Percentiles rank a stretch among this genome's conserved stretches.
phyloP scores from a whole-genome alignment of 35 echinoderm and acorn worm species.

The Apostichopus japonicus region DNA sequence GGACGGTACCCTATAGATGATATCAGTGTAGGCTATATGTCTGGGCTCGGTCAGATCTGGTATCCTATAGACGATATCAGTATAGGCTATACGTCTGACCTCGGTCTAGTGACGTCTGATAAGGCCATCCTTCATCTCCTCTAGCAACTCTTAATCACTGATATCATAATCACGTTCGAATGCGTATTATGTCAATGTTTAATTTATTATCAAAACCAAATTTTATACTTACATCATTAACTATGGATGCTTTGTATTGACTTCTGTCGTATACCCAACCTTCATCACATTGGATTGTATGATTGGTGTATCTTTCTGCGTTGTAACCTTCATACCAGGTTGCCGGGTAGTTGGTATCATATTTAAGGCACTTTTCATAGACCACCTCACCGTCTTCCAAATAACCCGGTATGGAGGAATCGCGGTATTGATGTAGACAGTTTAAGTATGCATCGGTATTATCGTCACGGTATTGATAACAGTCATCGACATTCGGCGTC shows the following conservation, averaged over 20 bases:
- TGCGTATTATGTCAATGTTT: too few relatives aligned
- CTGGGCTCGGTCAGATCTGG: too few relatives aligned
- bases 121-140: too few relatives aligned
- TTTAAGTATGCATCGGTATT: conserved; percentile 9
- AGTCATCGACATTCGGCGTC: conserved; percentile 10
- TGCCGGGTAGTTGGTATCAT: conserved; percentile 29
- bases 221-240: conserved; percentile 51
- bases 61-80: too few relatives aligned
- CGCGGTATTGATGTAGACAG: conserved; percentile 17
- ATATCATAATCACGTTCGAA: too few relatives aligned
- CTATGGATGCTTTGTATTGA: conserved; percentile 55
- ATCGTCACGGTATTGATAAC: conserved; percentile 2
- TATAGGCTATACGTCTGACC: too few relatives aligned
- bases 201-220: too few relatives aligned
- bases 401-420: conserved; percentile 41
- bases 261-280: conserved; percentile 66
- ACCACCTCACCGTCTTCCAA: conserved; percentile 12
- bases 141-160: too few relatives aligned
- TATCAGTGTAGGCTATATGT: too few relatives aligned
- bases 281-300: conserved; percentile 47
- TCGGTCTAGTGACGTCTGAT: too few relatives aligned
- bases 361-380: conserved; percentile 28
- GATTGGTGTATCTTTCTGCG: not conserved
- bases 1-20: too few relatives aligned
- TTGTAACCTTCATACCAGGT: conserved; percentile 19